These are phyloP conservation scores for Leptopilina boulardi DNA, from an alignment of 1,140 invertebrate species.

Conservation along the genomic window DNA sequence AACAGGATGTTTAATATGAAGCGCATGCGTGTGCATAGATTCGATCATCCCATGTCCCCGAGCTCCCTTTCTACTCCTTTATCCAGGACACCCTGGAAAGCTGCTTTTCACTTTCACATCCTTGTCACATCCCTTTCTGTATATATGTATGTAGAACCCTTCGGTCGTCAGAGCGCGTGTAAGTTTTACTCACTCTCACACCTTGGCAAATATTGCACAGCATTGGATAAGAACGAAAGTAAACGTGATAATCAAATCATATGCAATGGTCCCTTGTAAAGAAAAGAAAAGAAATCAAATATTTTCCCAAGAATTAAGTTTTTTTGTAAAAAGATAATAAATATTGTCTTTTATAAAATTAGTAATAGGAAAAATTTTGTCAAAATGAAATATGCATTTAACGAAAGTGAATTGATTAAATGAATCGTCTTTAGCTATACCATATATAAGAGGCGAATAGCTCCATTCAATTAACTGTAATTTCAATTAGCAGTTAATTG, in stretches of 20 bases:
- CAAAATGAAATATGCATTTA: constrained; percentile 2
- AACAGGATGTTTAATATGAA: constrained; percentile 59
- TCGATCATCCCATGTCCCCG: constrained; percentile 64
- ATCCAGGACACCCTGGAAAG: constrained; percentile 67
- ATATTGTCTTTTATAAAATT: no score
- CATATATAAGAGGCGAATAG: constrained; percentile 8
- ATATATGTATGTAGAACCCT: constrained; percentile 47
- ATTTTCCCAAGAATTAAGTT: no score
- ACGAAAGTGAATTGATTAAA: constrained; percentile 21
- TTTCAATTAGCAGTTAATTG: constrained; percentile 32
- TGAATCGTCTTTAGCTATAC: constrained; percentile 29
- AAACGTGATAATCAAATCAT: constrained; percentile 55
- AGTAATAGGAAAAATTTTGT: background rate
- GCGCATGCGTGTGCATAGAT: constrained; percentile 60
- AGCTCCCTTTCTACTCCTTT: constrained; percentile 59
- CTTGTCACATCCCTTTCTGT: constrained; percentile 68
- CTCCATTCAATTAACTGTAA: constrained; percentile 33
- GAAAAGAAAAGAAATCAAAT: background rate
- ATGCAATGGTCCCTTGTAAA: background rate
- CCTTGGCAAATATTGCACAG: constrained; percentile 41
- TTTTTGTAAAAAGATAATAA: no score
- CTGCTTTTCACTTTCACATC: constrained; percentile 73
- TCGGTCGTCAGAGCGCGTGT: constrained; percentile 47
- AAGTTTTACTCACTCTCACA: constrained; percentile 50
- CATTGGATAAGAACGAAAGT: constrained; percentile 60